phyloP scores from a whole-genome alignment of 2,113 vertebrate species.

The Cyprinodon tularosa region DNA sequence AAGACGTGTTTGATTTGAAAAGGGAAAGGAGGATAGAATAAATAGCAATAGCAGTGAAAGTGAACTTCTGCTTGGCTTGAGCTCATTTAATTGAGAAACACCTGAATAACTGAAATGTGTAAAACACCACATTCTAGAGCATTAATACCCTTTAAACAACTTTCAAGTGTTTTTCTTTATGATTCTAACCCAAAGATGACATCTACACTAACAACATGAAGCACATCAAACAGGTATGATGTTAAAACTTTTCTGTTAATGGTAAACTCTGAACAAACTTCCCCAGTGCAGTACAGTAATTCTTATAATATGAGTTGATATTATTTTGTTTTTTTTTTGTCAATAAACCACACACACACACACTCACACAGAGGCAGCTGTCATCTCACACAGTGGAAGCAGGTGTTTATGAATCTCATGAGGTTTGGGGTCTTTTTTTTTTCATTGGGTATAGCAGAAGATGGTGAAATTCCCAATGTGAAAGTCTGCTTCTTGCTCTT shows the following conservation, averaged over 20 bases:
- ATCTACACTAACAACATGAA: not conserved
- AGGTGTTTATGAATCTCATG: conserved; percentile 75
- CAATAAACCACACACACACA: conserved; percentile 44
- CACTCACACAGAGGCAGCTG: conserved; percentile 59
- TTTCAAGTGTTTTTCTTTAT: not conserved
- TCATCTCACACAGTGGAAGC: conserved; percentile 64
- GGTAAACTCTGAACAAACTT: not conserved
- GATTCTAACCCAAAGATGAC: not conserved
- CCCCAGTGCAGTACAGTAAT: not conserved
- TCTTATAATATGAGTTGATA: conserved; percentile 46
- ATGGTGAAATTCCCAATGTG: conserved; percentile 74
- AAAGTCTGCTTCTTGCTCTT: conserved; percentile 64
- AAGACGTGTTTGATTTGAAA: conserved; percentile 83
- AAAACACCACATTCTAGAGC: not conserved
- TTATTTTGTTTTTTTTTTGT: conserved; percentile 60
- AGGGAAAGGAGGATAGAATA: conserved; percentile 59
- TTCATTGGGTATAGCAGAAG: conserved; percentile 44
- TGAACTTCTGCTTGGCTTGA: conserved; percentile 45
- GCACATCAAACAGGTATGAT: not conserved
- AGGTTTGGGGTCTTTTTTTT: conserved; percentile 57
- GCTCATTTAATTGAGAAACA: not conserved
- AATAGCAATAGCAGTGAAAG: conserved; percentile 17
- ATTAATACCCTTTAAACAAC: not conserved
- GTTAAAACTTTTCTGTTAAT: not conserved
- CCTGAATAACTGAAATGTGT: not conserved